Evolutionary conservation across 2,113 vertebrate genomes (phyloP), one percentile per base, ranked within the genome.

Genomic region (Callipepla californica): DNA sequence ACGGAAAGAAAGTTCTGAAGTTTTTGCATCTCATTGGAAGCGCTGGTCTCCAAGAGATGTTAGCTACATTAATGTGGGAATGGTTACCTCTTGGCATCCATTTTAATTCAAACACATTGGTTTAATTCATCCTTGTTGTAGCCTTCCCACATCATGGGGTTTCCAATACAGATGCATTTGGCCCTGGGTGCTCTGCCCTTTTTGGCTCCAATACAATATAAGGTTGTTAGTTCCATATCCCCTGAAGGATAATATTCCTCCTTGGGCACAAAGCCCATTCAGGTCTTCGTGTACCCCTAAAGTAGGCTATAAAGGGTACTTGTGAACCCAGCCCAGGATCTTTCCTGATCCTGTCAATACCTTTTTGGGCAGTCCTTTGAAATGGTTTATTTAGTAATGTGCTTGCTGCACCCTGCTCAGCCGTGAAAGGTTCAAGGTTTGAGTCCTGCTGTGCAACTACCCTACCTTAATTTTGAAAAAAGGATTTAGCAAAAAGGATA

Each of bases 21-120:
- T 80, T 94, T 70, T 57, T 42, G 72, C 36, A 87, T 48, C 95
- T 83, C 62, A 28, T 30, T 94, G 93, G 93, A 96, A 85, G 53
- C 44, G 32, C 12, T 2, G 6, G 34, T 81, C 69, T 95, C 82
- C 45, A 84, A 63, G 48, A 86, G 90, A 81, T 19, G 45, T 79
- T 92, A 85, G 84, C 61, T 73, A 1, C 85, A 95, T 92, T 93
- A 89, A 94, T 85, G 62, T 93, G 95, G 87, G 82, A 93, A 87
- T 51, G 51, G 91, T 96, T 97, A 90, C 70, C 74, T 18, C 72
- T 80, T 95, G 96, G 83, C 83, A 90, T 67, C 38, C 58, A 13
- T 66, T 92, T 83, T 89, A 55, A 76, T 74, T 51, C 85, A 6
- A 96, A 68, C 0, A 2, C 73, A 53, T 68, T 94, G 66, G 40